Conservation (phyloP, 30 jellyfish, hydroid and myxozoan genomes). For the Rhopilema esculentum region DNA sequence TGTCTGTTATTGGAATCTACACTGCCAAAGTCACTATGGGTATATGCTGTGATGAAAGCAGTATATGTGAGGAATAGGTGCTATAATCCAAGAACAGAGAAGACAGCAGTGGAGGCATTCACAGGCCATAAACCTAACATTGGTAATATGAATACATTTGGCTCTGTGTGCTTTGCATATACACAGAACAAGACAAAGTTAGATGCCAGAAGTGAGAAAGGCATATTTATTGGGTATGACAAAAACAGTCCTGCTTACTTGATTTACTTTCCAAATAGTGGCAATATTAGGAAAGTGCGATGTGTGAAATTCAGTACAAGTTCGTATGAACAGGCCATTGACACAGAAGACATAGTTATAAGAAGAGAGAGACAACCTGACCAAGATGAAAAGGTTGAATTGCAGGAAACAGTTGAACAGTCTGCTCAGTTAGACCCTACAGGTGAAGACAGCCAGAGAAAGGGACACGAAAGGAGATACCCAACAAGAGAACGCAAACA, state of each 20-base stretch:
- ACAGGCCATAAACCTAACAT: slow-evolving; percentile 41
- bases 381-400: not conserved
- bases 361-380: not conserved
- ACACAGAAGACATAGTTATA: not conserved
- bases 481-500: slow-evolving; percentile 13
- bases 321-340: slow-evolving; percentile 21
- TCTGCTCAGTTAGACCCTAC: slow-evolving; percentile 4
- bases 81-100: slow-evolving; percentile 32
- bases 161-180: slow-evolving; percentile 59
- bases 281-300: slow-evolving; percentile 32
- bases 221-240: slow-evolving; percentile 68
- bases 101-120: slow-evolving; percentile 47
- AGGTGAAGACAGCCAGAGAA: not conserved
- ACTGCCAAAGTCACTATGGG: slow-evolving; percentile 84
- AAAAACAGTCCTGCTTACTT: slow-evolving; percentile 70
- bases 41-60: slow-evolving; percentile 81
- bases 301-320: slow-evolving; percentile 49
- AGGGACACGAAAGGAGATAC: slow-evolving; percentile 16
- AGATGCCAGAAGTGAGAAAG: slow-evolving; percentile 51
- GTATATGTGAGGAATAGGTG: slow-evolving; percentile 53
- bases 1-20: slow-evolving; percentile 65
- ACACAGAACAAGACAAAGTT: slow-evolving; percentile 23
- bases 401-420: slow-evolving; percentile 1
- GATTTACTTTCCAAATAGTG: slow-evolving; percentile 46
- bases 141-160: slow-evolving; percentile 47